Evolutionary conservation across 2,797 vertebrate genomes (phyloP), one percentile per base, ranked within the genome.

Genomic region (Micromesistius poutassou): DNA sequence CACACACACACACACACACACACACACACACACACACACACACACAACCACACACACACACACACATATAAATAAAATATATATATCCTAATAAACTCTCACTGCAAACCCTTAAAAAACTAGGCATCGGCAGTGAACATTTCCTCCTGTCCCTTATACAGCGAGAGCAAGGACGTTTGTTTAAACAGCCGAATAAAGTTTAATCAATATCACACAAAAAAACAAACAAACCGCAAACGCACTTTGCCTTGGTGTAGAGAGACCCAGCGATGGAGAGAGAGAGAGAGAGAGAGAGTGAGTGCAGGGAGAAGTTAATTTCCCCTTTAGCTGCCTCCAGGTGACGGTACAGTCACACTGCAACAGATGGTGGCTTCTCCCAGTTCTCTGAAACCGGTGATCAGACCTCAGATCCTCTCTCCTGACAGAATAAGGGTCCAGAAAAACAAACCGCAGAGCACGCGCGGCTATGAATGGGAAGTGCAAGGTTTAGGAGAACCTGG

Each of bases 41-140:
- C 28, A 80, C 66, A 31, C 35, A 42, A 4, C 38, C 36, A 73
- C 66, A 72, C 5, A 8, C 77, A 74, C 70, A 10, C n/a, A 74
- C 73, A 30, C 73, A 74, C 73, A 30, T 12, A n/a, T n/a, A n/a
- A n/a, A n/a, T n/a, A n/a, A 46, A 38, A 10, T n/a, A 73, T 74
- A 79, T 66, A 13, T 42, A 42, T 42, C 40, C 40, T 14, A 42
- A 55, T 55, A 13, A 42, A 42, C 40, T 62, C 55, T 62, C 7
- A n/a, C 22, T n/a, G 6, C 22, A n/a, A 62, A 22, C 46, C 16
- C 46, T 55, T 55, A 3, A 55, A 19, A 55, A 16, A 9, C 55
- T 62, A 62, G 0, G 7, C 22, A 13, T 25, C 7, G 55, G 46
- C 46, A 22, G 22, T 25, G 22, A 25, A 16, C 62, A 28, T 9